Conservation (phyloP, 2,797 vertebrate species). For the Microchirus variegatus region DNA sequence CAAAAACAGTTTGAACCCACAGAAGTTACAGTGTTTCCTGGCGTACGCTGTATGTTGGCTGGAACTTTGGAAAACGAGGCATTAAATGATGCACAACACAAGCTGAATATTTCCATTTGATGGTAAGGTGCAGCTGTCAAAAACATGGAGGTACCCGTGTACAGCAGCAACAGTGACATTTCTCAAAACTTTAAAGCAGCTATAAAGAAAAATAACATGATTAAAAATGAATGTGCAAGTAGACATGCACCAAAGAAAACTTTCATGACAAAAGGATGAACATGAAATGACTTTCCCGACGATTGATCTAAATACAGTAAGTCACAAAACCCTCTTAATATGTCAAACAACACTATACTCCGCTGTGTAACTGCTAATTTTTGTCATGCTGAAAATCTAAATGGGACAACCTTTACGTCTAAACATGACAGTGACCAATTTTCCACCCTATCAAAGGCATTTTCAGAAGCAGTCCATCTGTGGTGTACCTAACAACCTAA, state of each 20-base stretch:
- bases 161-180: background rate
- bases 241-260: background rate
- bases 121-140: background rate
- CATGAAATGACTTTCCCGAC: slow-evolving; percentile 26
- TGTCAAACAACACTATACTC: slow-evolving; percentile 30
- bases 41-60: no score
- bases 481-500: slow-evolving; percentile 15
- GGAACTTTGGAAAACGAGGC: background rate
- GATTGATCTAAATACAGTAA: slow-evolving; percentile 40
- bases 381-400: slow-evolving; percentile 1
- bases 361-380: background rate
- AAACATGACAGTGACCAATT: slow-evolving; percentile 10
- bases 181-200: background rate
- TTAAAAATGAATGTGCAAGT: no score
- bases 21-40: no score
- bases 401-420: slow-evolving; percentile 18
- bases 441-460: slow-evolving; percentile 6
- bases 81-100: background rate
- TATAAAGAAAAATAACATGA: no score
- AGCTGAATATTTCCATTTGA: slow-evolving; percentile 29
- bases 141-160: background rate
- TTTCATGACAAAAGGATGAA: slow-evolving; percentile 6
- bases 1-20: no score
- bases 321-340: slow-evolving; percentile 35
- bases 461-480: slow-evolving; percentile 9